Evolutionary conservation across 2,888 invertebrate genomes (phyloP).

Genomic region (Dione vanillae): DNA sequence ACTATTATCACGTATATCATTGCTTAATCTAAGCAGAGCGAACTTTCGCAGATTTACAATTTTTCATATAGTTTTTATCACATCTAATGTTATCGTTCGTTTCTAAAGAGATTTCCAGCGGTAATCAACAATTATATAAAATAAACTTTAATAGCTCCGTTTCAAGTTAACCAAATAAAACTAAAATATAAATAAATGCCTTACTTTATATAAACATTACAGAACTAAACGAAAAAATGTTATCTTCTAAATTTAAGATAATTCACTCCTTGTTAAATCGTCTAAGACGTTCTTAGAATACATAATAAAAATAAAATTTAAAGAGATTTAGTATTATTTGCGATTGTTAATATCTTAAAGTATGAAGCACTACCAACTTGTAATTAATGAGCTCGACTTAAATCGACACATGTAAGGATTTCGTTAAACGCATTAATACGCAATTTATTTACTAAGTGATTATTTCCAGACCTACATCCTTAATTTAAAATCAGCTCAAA

Average conservation of each 20-base stretch:
- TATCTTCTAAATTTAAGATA: background rate
- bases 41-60: constrained; percentile 6
- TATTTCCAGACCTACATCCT: background rate
- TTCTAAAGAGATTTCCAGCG: background rate
- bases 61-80: background rate
- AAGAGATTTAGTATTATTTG: background rate
- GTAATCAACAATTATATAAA: background rate
- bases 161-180: background rate
- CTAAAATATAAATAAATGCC: background rate
- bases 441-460: background rate
- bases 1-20: background rate
- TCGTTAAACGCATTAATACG: background rate
- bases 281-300: background rate
- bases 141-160: background rate
- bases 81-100: too few relatives aligned
- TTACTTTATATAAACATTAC: background rate
- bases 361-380: background rate
- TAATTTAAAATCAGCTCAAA: constrained; percentile 19
- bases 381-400: too few relatives aligned
- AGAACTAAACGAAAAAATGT: background rate
- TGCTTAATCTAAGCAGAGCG: constrained; percentile 1
- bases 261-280: background rate
- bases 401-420: background rate
- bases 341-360: background rate
- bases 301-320: background rate